Conservation (phyloP, 2,888 invertebrate genomes). For the Macrophya annulata region DNA sequence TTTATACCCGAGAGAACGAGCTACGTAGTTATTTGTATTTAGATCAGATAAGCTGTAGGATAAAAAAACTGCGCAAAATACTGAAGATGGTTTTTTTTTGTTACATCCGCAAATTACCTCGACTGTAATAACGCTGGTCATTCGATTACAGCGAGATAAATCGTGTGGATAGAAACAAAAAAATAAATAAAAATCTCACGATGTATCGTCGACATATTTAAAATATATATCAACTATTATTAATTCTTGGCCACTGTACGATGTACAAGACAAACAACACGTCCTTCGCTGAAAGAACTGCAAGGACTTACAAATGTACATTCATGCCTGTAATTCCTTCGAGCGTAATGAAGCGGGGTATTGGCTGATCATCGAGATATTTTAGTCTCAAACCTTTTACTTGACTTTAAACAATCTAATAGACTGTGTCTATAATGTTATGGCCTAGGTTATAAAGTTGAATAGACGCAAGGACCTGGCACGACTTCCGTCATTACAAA, state of each 20-base stretch:
- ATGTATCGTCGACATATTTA: background rate
- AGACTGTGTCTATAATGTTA: background rate
- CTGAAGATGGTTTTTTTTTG: background rate
- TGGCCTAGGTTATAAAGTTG: background rate
- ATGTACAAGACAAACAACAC: background rate
- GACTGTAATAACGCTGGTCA: background rate
- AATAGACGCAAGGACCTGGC: background rate
- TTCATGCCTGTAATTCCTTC: background rate
- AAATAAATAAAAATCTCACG: background rate
- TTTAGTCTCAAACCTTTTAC: constrained; percentile 1
- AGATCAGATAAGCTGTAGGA: background rate
- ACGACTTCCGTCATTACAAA: background rate
- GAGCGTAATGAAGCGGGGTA: background rate
- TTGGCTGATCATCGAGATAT: constrained; percentile 12
- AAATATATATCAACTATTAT: background rate
- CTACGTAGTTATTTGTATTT: background rate
- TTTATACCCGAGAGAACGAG: background rate
- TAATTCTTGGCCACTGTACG: background rate
- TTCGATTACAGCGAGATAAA: background rate
- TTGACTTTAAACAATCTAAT: no score
- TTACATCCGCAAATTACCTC: background rate
- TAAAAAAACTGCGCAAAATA: background rate
- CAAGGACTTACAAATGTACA: background rate
- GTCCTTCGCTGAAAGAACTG: background rate
- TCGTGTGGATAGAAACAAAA: background rate